Evolutionary conservation across 2,797 vertebrate species (phyloP).

Genomic region (Neopelma chrysocephalum): DNA sequence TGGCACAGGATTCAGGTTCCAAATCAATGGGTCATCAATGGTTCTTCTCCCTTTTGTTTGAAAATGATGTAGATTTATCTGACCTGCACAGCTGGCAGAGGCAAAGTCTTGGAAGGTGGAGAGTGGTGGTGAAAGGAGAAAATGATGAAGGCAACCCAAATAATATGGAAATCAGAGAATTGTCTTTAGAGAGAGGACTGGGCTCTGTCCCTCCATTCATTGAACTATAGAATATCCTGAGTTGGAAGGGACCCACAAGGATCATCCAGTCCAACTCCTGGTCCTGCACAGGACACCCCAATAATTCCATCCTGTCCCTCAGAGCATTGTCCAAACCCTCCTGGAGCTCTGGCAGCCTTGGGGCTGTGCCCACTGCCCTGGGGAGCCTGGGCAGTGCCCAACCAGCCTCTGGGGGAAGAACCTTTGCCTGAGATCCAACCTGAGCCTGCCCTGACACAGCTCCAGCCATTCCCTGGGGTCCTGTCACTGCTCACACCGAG

Average conservation of each 20-base stretch:
- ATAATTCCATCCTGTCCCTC: neutral
- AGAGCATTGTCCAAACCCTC: rapidly evolving
- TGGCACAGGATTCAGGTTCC: neutral
- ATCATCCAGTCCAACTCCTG: rapidly evolving
- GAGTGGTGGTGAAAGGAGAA: neutral
- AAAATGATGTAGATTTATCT: neutral
- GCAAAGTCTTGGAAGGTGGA: neutral
- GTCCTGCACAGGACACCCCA: neutral
- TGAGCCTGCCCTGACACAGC: rapidly evolving
- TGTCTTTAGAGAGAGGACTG: neutral
- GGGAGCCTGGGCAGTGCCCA: neutral
- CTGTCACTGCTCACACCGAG: neutral
- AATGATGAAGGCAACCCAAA: neutral
- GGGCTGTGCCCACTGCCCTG: neutral
- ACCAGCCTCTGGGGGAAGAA: neutral
- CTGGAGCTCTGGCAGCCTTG: neutral
- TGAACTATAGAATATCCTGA: neutral
- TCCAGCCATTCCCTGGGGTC: rapidly evolving
- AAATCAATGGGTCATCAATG: neutral
- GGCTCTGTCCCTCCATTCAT: neutral
- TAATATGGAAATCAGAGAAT: neutral
- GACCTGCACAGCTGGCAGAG: neutral
- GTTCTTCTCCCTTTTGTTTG: neutral
- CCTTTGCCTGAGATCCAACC: rapidly evolving
- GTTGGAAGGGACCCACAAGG: neutral